Conservation (phyloP, 2,113 vertebrate species). For the Climacteris rufus region DNA sequence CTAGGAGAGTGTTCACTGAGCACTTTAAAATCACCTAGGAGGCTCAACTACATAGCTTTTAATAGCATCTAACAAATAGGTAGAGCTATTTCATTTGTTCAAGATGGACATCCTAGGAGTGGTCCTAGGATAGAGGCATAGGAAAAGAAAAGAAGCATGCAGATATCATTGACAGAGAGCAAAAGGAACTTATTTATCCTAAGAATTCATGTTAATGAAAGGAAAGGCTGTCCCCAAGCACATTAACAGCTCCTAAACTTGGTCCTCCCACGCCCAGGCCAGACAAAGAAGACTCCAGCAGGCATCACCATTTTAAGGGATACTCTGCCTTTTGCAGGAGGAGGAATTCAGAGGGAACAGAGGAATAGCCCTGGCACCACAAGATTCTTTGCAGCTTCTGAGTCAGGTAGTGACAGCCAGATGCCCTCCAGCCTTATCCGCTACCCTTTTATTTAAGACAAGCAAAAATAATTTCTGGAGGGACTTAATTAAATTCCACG, state of each 20-base stretch:
- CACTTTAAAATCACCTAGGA: not conserved
- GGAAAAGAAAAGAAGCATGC: not conserved
- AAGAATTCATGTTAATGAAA: not conserved
- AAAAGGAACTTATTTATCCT: not conserved
- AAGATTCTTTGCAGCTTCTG: not conserved
- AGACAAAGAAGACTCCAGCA: not conserved
- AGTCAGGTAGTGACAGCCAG: not conserved
- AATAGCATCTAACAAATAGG: not conserved
- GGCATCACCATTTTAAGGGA: not conserved
- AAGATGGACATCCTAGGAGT: not conserved
- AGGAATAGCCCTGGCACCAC: not conserved
- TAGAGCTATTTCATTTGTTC: not conserved
- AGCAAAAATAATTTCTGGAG: not conserved
- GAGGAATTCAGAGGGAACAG: not conserved
- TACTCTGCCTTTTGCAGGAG: not conserved
- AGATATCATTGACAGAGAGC: not conserved
- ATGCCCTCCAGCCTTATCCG: not conserved
- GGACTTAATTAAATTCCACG: not conserved
- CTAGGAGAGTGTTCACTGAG: not conserved
- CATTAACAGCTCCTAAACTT: not conserved
- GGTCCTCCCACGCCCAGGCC: not conserved
- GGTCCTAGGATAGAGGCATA: not conserved
- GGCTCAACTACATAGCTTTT: not conserved
- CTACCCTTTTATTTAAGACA: not conserved
- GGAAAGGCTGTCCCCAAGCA: not conserved